Percentiles rank a stretch among this genome's conserved stretches.
These are phyloP conservation scores for Caprella mutica DNA, from an alignment of 2,888 invertebrate species.

Conservation along the genomic window DNA sequence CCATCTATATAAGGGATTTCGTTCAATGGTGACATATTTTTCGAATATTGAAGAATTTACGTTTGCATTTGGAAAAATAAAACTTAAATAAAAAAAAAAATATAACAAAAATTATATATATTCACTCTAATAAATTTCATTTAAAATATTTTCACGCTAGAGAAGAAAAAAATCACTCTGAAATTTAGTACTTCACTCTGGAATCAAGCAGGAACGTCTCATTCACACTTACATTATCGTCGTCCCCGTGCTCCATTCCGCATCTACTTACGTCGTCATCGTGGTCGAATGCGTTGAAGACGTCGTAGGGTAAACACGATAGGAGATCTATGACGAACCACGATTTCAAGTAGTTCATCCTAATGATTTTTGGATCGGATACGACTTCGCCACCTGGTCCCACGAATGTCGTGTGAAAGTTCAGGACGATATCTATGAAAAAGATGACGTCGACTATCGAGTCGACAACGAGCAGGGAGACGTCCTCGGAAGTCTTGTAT, in stretches of 20 bases:
- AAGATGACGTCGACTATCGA: constrained; percentile 99
- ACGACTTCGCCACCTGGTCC: constrained; percentile 74
- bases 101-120: too few species aligned
- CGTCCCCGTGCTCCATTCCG: constrained; percentile 21
- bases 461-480: constrained; percentile 81
- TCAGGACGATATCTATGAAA: constrained; percentile 99
- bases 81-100: too few species aligned
- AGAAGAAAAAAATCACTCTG: too few species aligned
- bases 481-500: constrained; percentile 96
- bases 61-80: too few species aligned
- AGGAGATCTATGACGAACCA: constrained; percentile 99
- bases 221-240: constrained; percentile 28
- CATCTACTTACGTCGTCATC: constrained; percentile 74
- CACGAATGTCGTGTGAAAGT: constrained; percentile 99
- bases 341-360: constrained; percentile 97
- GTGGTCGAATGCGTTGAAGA: constrained; percentile 99
- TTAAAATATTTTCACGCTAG: too few species aligned
- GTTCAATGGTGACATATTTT: too few species aligned
- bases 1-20: too few species aligned
- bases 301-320: constrained; percentile 98
- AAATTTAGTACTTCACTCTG: background rate
- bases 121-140: too few species aligned
- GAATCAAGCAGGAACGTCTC: background rate
- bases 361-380: constrained; percentile 86
- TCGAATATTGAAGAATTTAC: too few species aligned